Conservation (phyloP, 2,888 invertebrate genomes). For the Oligia latruncula region DNA sequence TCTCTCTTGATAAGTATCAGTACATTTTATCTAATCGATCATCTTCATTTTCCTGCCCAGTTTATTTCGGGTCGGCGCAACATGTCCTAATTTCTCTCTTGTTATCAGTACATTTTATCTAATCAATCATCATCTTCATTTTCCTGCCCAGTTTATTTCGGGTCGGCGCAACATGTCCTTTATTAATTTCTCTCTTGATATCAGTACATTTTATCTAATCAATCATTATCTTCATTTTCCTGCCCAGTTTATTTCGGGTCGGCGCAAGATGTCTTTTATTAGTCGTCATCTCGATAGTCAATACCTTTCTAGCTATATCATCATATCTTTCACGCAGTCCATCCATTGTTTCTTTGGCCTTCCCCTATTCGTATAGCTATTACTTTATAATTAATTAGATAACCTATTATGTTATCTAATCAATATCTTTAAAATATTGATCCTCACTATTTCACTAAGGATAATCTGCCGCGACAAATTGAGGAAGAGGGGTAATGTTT, state of each 20-base stretch:
- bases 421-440: constrained; percentile 28
- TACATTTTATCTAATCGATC: constrained; percentile 5
- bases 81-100: too few species aligned
- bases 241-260: neutral
- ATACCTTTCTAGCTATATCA: too few species aligned
- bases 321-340: too few species aligned
- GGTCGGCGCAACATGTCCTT: too few species aligned
- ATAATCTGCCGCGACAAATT: constrained; percentile 34
- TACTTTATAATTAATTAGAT: too few species aligned
- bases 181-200: neutral
- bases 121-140: neutral
- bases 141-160: too few species aligned
- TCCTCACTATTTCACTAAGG: neutral
- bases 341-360: too few species aligned
- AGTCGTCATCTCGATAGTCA: too few species aligned
- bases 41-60: too few species aligned
- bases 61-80: too few species aligned
- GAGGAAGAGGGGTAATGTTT: constrained; percentile 60
- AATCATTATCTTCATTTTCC: neutral
- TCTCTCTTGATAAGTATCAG: neutral
- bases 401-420: neutral
- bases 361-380: neutral
- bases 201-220: constrained; percentile 16
- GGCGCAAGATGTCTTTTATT: neutral
- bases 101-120: constrained; percentile 7